Percentiles rank a stretch among this genome's conserved stretches.
These are phyloP conservation scores for Phengaris alcon DNA, from an alignment of 2,888 invertebrate species.

Conservation along the genomic window DNA sequence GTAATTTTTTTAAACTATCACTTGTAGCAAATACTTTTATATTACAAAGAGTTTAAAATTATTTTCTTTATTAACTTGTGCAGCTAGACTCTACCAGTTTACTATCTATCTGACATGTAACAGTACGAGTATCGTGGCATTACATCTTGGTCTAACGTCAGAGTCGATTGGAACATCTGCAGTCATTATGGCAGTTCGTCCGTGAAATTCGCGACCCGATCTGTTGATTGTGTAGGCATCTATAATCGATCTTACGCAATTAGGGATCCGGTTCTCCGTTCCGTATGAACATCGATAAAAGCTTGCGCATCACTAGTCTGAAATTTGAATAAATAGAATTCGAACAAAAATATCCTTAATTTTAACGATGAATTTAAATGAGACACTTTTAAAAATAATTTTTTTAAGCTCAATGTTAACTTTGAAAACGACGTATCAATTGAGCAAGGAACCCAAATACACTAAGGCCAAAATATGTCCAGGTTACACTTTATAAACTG, in stretches of 20 bases:
- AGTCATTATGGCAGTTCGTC: conserved; percentile 34
- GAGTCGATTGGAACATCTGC: conserved; percentile 29
- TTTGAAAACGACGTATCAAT: too few species aligned
- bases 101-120: conserved; percentile 23
- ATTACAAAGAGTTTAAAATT: too few species aligned
- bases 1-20: too few species aligned
- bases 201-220: conserved; percentile 31
- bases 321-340: background rate
- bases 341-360: background rate
- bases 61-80: too few species aligned
- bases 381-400: background rate
- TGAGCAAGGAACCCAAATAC: too few species aligned
- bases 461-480: too few species aligned
- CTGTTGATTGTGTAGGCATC: conserved; percentile 50
- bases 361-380: background rate
- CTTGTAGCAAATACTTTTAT: too few species aligned
- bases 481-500: too few species aligned
- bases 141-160: conserved; percentile 29
- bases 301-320: conserved; percentile 22
- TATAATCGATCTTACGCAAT: conserved; percentile 65
- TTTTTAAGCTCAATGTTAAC: too few species aligned
- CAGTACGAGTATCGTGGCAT: conserved; percentile 10
- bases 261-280: conserved; percentile 54
- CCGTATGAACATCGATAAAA: conserved; percentile 48
- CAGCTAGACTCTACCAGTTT: background rate